Conservation (phyloP, 2,797 vertebrate species). For the Cygnus olor region DNA sequence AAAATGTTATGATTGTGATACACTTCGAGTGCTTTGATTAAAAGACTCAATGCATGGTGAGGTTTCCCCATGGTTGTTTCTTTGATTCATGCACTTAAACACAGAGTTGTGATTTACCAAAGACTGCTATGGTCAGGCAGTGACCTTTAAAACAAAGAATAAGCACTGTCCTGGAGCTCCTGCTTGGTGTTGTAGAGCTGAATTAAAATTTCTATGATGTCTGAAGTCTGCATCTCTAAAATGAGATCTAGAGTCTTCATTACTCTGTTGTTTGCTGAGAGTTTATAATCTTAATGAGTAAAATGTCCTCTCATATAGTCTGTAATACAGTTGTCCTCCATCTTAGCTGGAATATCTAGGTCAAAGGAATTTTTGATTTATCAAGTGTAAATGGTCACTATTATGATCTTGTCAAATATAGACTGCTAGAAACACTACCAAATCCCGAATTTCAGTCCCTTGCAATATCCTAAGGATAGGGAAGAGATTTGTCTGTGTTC, state of each 20-base stretch:
- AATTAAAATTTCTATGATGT: background rate
- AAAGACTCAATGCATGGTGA: background rate
- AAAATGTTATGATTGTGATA: background rate
- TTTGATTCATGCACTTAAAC: background rate
- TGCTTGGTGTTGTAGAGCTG: background rate
- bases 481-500: background rate
- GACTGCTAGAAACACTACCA: background rate
- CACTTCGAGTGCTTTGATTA: background rate
- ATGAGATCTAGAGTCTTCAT: background rate
- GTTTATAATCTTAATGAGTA: background rate
- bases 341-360: background rate
- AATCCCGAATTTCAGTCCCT: background rate
- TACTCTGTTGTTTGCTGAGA: background rate
- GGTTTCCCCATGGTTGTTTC: background rate
- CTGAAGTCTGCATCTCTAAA: background rate
- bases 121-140: background rate
- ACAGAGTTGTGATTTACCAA: background rate
- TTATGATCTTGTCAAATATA: background rate
- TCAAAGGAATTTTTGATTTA: background rate
- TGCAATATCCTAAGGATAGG: background rate
- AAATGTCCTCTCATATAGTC: background rate
- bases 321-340: background rate
- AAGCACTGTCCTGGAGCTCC: background rate
- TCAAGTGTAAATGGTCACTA: background rate
- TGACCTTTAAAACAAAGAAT: background rate